Evolutionary conservation across 1,140 invertebrate species (phyloP).

Genomic region (Acromyrmex echinatior): DNA sequence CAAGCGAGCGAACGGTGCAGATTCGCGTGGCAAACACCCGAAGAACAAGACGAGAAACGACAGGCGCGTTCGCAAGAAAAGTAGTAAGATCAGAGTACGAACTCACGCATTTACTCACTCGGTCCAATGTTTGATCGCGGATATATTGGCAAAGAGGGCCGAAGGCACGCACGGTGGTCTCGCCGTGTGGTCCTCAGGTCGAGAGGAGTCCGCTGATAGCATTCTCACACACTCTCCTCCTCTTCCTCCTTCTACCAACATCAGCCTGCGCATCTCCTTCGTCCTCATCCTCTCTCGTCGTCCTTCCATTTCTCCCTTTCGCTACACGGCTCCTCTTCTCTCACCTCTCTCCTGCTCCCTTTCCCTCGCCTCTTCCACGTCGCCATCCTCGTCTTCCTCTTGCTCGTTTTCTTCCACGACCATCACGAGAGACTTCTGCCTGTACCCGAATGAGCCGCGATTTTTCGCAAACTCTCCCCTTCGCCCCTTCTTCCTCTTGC

Average conservation of each 20-base stretch:
- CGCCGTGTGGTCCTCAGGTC: conserved; percentile 81
- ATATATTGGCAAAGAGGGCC: conserved; percentile 78
- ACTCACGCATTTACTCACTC: conserved; percentile 78
- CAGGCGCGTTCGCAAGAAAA: conserved; percentile 61
- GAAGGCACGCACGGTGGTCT: conserved; percentile 82
- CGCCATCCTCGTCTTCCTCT: conserved; percentile 36
- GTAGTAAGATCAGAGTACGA: conserved; percentile 65
- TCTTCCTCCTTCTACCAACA: conserved; percentile 46
- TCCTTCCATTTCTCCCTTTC: conserved; percentile 13
- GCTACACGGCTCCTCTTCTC: conserved; percentile 9
- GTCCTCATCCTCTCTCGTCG: conserved; percentile 25
- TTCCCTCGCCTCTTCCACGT: conserved; percentile 22
- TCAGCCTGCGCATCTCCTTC: conserved; percentile 25
- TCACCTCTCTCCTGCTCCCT: conserved; percentile 29
- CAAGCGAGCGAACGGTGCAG: neutral
- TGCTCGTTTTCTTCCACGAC: conserved; percentile 52
- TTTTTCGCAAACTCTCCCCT: conserved; percentile 82
- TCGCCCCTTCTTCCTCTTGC: conserved; percentile 24
- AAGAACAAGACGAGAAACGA: conserved; percentile 20
- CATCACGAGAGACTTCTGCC: conserved; percentile 61
- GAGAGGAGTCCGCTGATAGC: conserved; percentile 79
- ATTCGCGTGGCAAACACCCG: neutral
- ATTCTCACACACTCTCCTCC: conserved; percentile 78
- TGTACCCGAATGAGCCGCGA: conserved; percentile 80
- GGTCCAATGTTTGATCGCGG: conserved; percentile 79